A percentile compares a stretch with the other conserved stretches of the same genome.
Evolutionary conservation across 2,797 vertebrate species (phyloP).

Genomic region (Alcedo quadribrachys): DNA sequence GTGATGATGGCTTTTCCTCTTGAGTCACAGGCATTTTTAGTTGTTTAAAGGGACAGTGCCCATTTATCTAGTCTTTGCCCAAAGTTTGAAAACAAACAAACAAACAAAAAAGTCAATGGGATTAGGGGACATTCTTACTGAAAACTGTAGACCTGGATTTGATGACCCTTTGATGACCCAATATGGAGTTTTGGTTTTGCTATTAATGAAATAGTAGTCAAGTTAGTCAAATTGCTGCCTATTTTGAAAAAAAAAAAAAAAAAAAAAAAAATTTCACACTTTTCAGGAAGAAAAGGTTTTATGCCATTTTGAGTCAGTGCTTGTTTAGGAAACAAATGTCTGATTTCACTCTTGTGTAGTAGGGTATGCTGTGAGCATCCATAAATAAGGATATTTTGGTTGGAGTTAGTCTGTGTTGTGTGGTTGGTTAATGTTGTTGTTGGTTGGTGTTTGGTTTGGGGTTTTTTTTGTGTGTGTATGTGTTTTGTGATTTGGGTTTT

Average conservation of each 20-base stretch:
- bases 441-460: too few relatives aligned
- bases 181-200: not conserved
- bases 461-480: too few relatives aligned
- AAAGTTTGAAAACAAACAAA: not conserved
- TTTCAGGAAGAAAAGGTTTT: constrained; percentile 19
- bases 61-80: not conserved
- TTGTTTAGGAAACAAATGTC: constrained; percentile 46
- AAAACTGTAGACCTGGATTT: not conserved
- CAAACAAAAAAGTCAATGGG: not conserved
- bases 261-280: constrained; percentile 6
- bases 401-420: not conserved
- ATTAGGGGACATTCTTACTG: not conserved
- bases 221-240: not conserved
- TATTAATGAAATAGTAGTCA: not conserved
- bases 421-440: too few relatives aligned
- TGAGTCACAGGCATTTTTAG: not conserved
- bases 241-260: not conserved
- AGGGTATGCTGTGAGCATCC: not conserved
- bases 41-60: not conserved
- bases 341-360: constrained; percentile 5
- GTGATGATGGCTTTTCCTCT: not conserved
- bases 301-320: constrained; percentile 1
- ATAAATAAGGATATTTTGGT: not conserved
- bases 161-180: not conserved
- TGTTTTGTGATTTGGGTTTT: too few relatives aligned